Conservation (phyloP, 2,888 invertebrate genomes). For the Agonopterix subpropinquella region DNA sequence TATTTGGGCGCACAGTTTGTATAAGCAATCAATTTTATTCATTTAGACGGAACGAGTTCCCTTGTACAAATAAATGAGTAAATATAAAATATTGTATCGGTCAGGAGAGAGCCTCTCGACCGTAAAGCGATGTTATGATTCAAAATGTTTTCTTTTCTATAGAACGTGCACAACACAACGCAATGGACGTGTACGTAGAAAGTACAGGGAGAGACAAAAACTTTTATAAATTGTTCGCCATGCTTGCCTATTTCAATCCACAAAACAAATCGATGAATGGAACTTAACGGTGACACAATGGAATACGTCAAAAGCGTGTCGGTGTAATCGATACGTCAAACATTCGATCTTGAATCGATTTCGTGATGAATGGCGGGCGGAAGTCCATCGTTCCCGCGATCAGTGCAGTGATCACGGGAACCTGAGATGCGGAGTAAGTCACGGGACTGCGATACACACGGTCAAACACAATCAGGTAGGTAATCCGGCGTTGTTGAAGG, state of each 20-base stretch:
- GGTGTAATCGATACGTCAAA: constrained; percentile 63
- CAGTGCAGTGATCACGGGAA: constrained; percentile 20
- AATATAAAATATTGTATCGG: constrained; percentile 48
- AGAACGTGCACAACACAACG: constrained; percentile 8
- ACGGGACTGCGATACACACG: constrained; percentile 17
- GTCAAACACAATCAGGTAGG: neutral
- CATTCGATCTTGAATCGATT: constrained; percentile 60
- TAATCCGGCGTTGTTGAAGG: too few species aligned
- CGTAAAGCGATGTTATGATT: constrained; percentile 34
- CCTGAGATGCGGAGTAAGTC: constrained; percentile 22
- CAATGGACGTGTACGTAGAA: constrained; percentile 11
- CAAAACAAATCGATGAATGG: constrained; percentile 19
- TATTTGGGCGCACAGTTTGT: constrained; percentile 75
- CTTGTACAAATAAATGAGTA: constrained; percentile 66
- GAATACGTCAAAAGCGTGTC: constrained; percentile 35
- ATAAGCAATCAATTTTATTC: constrained; percentile 76
- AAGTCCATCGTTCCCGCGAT: constrained; percentile 42
- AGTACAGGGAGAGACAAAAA: constrained; percentile 4
- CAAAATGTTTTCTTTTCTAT: constrained; percentile 32
- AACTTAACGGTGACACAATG: constrained; percentile 31
- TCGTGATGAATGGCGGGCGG: constrained; percentile 66
- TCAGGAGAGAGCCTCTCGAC: constrained; percentile 29
- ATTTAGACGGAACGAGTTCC: constrained; percentile 68
- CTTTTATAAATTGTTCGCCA: constrained; percentile 8
- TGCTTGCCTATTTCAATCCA: constrained; percentile 5